Evolutionary conservation across 2,888 invertebrate genomes (phyloP), one percentile per base, ranked within the genome.

Genomic region (Drosophila monieri): DNA sequence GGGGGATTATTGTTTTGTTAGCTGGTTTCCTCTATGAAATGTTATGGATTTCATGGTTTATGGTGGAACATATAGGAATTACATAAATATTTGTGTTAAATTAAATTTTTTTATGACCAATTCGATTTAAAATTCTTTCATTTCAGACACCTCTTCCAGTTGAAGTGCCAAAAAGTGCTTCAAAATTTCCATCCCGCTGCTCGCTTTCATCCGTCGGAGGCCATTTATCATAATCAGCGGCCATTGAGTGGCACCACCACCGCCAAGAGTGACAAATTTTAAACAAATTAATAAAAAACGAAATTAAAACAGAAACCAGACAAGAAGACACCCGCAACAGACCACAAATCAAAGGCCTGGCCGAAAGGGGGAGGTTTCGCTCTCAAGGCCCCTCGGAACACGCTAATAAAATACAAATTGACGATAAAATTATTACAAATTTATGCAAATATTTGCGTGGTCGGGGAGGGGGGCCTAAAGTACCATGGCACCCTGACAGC

Each of bases 391-490:
- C 65, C 78, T 78, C 66, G 80, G 68, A 85, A 89, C 88, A 81
- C 75, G 88, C 87, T 88, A 89, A 89, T 89, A 89, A 89, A 89
- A 89, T 76, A 77, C 86, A 89, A 89, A 89, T 89, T 88, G 88
- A 85, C 86, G 79, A 86, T 85, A 77, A 90, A 89, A 89, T 88
- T 89, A 89, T 90, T 89, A 89, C 89, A 89, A 89, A 89, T 89
- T 89, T 90, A 90, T 90, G 90, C 88, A 89, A 89, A 90, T 90
- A 81, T 88, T 88, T 84, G 85, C 85, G 25, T 51, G 41, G 30
- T 44, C n/a, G 58, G 64, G 52, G 65, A 48, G 25, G 25, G 27
- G 27, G 27, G 27, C 1, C 25, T 55, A 23, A 52, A 43, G 55
- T 60, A 35, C 35, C 35, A n/a, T 35, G 35, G 35, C 14, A 35